These are phyloP conservation scores for Sceliomorpha sp. DNA, from an alignment of 2,888 invertebrate genomes.

Conservation along the genomic window DNA sequence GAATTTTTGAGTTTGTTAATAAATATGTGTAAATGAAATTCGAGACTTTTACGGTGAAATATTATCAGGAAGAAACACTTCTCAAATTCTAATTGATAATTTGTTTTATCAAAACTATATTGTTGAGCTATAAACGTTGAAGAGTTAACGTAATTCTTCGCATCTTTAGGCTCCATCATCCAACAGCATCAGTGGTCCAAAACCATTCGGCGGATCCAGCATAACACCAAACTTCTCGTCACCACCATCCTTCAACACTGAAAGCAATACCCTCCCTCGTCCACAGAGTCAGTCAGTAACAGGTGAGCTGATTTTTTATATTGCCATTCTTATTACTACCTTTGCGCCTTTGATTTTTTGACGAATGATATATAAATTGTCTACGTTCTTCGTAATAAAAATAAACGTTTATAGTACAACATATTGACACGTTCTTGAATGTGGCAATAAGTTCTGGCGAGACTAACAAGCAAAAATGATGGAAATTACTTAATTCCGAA, in stretches of 20 bases:
- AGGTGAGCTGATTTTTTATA: conserved; percentile 68
- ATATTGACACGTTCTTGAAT: too few relatives aligned
- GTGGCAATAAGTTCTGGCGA: too few relatives aligned
- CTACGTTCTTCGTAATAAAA: too few relatives aligned
- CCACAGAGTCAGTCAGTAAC: conserved; percentile 76
- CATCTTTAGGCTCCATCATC: conserved; percentile 68
- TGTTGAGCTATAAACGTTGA: too few relatives aligned
- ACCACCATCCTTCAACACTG: conserved; percentile 67
- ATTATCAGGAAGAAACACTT: too few relatives aligned
- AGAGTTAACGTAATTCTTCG: conserved; percentile 12
- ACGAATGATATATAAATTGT: neutral
- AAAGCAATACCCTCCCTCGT: conserved; percentile 72
- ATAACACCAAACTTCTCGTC: conserved; percentile 67
- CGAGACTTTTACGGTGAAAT: too few relatives aligned
- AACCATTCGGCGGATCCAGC: conserved; percentile 75
- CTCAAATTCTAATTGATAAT: too few relatives aligned
- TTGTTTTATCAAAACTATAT: neutral
- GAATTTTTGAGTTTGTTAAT: neutral
- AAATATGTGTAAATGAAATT: neutral
- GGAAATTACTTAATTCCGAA: too few relatives aligned
- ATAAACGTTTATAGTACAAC: too few relatives aligned
- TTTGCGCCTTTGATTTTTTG: conserved; percentile 24
- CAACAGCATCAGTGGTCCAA: conserved; percentile 74
- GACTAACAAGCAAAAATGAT: too few relatives aligned
- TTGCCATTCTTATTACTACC: neutral